A percentile compares a stretch with the other conserved stretches of the same genome.
Conservation (phyloP, 1,140 invertebrate species). For the Euglossa dilemma region DNA sequence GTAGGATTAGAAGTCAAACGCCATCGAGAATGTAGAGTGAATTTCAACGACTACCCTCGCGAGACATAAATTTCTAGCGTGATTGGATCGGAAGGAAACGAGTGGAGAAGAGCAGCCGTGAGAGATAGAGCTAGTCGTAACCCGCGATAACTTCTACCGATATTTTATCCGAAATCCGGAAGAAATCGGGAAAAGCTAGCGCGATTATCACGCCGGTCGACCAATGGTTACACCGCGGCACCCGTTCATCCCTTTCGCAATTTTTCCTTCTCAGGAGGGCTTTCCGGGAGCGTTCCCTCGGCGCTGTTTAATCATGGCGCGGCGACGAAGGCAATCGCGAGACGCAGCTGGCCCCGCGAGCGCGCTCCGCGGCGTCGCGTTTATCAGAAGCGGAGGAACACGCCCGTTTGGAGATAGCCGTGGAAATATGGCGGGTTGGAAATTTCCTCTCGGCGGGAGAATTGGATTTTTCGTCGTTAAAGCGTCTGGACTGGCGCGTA, state of each 20-base stretch:
- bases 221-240: slow-evolving; percentile 28
- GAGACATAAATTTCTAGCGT: neutral
- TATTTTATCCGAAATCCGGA: neutral
- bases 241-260: neutral
- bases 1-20: slow-evolving; percentile 8
- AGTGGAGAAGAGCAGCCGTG: no score
- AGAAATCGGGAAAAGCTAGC: slow-evolving; percentile 12
- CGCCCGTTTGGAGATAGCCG: slow-evolving; percentile 51
- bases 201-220: slow-evolving; percentile 30
- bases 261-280: slow-evolving; percentile 51
- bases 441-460: neutral
- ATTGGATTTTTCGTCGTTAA: slow-evolving; percentile 32
- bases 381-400: slow-evolving; percentile 44
- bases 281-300: slow-evolving; percentile 36
- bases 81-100: neutral
- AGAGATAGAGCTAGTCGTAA: no score
- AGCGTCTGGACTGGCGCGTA: neutral
- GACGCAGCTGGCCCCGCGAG: slow-evolving; percentile 18
- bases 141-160: no score
- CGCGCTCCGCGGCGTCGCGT: slow-evolving; percentile 49
- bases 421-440: slow-evolving; percentile 29
- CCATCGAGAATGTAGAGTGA: neutral
- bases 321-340: slow-evolving; percentile 27
- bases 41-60: neutral
- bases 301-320: slow-evolving; percentile 57